These are phyloP conservation scores for Marronus borbonicus DNA, from an alignment of 2,888 invertebrate genomes.

Conservation along the genomic window DNA sequence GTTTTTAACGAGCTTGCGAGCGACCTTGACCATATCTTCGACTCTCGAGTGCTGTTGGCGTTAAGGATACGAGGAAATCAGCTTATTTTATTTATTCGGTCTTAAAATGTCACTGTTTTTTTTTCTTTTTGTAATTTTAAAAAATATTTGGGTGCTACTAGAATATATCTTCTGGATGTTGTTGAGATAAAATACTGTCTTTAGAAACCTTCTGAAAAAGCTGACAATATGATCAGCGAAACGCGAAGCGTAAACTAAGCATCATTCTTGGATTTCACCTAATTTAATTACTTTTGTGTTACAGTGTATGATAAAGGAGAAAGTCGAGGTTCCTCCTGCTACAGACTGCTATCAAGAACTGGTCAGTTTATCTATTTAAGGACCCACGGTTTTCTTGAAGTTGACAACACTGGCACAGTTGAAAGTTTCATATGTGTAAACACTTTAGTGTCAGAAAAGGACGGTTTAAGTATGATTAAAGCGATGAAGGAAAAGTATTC, in stretches of 20 bases:
- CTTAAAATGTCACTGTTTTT: neutral
- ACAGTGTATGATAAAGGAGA: conserved; percentile 89
- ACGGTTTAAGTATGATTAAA: conserved; percentile 80
- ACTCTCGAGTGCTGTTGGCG: no score
- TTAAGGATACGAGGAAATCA: no score
- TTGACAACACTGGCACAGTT: conserved; percentile 84
- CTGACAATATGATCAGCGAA: no score
- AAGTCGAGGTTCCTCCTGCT: conserved; percentile 89
- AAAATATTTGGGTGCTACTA: no score
- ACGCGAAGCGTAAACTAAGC: no score
- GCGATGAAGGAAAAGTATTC: conserved; percentile 88
- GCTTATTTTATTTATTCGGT: no score
- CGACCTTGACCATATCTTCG: neutral
- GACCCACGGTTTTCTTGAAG: conserved; percentile 88
- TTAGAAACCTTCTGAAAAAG: no score
- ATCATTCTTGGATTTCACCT: neutral
- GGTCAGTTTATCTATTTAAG: conserved; percentile 90
- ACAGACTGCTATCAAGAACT: conserved; percentile 85
- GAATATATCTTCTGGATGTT: no score
- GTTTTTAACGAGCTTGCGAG: conserved; percentile 9
- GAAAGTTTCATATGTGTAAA: conserved; percentile 92
- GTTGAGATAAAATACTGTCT: no score
- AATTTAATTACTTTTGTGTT: conserved; percentile 58
- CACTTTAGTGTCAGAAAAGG: conserved; percentile 81
- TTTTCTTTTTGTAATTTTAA: no score